A percentile compares a stretch with the other conserved stretches of the same genome.
phyloP scores from a whole-genome alignment of 1,140 invertebrate species.

The Nomia melanderi region DNA sequence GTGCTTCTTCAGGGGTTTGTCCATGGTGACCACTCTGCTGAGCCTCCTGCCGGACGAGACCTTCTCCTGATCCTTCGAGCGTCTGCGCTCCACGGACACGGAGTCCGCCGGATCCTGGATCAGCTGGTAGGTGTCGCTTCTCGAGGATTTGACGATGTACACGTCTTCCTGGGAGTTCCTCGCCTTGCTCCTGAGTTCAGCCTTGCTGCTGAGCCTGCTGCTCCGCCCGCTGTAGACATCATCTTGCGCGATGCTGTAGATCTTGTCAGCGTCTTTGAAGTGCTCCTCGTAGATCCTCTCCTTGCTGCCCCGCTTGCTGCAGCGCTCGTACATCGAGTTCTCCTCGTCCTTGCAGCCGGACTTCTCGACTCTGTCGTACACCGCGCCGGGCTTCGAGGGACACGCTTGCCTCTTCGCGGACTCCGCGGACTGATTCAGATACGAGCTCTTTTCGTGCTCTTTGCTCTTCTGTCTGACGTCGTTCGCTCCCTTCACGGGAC shows the following conservation, averaged over 20 bases:
- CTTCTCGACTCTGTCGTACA: constrained; percentile 52
- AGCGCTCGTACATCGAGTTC: constrained; percentile 66
- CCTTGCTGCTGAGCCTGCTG: constrained; percentile 39
- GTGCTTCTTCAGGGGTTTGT: constrained; percentile 59
- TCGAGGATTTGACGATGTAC: constrained; percentile 50
- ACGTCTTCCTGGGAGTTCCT: constrained; percentile 59
- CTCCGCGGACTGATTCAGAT: constrained; percentile 19
- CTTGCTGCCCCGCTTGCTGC: constrained; percentile 33
- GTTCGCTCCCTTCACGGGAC: not conserved
- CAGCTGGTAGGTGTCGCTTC: constrained; percentile 10
- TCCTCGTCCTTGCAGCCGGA: constrained; percentile 45
- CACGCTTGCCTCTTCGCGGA: constrained; percentile 7
- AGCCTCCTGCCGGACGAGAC: constrained; percentile 36
- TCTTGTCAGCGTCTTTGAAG: constrained; percentile 77
- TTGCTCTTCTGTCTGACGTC: constrained; percentile 20
- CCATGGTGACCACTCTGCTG: constrained; percentile 64
- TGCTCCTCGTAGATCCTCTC: constrained; percentile 66
- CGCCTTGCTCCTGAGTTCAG: constrained; percentile 1
- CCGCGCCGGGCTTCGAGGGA: not conserved
- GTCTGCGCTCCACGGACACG: constrained; percentile 28
- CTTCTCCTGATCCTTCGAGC: constrained; percentile 47
- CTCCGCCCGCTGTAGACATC: constrained; percentile 62
- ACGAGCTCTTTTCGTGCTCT: constrained; percentile 59
- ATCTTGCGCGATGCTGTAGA: constrained; percentile 69
- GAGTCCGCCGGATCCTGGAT: constrained; percentile 25